Evolutionary conservation across 2,888 invertebrate species (phyloP).

Genomic region (Philereme transversata): DNA sequence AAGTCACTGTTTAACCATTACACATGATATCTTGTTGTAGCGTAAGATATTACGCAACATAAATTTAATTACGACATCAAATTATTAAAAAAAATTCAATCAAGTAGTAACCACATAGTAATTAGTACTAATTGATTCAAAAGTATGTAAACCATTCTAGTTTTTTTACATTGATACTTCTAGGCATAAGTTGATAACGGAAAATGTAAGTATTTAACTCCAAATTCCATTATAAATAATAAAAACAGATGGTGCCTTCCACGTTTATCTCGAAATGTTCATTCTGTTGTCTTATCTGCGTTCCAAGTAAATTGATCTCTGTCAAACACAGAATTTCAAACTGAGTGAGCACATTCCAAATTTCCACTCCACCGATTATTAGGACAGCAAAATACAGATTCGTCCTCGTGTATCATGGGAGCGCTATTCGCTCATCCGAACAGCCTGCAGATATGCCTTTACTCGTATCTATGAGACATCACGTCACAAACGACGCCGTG

Average conservation of each 20-base stretch:
- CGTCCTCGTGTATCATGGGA: conserved; percentile 49
- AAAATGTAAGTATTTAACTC: conserved; percentile 3
- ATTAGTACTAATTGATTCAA: background rate
- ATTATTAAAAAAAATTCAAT: background rate
- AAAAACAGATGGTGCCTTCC: conserved; percentile 24
- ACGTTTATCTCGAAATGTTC: conserved; percentile 40
- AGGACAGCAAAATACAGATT: conserved; percentile 44
- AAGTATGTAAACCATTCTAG: background rate
- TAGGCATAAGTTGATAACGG: background rate
- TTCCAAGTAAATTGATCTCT: conserved; percentile 28
- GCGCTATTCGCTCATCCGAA: conserved; percentile 61
- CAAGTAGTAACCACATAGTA: background rate
- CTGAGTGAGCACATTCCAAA: conserved; percentile 52
- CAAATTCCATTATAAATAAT: conserved; percentile 28
- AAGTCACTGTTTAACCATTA: conserved; percentile 4
- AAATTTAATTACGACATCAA: background rate
- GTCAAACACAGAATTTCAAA: conserved; percentile 53
- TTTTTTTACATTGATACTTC: background rate
- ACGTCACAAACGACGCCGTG: conserved; percentile 47
- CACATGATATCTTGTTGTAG: conserved; percentile 6
- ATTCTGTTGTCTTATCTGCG: conserved; percentile 34
- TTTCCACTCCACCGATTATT: conserved; percentile 64
- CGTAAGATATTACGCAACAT: background rate
- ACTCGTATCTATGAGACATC: conserved; percentile 50
- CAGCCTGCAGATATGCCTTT: conserved; percentile 65